Evolutionary conservation across 1,140 invertebrate genomes (phyloP), one percentile per base, ranked within the genome.

Genomic region (Neodiprion lecontei): DNA sequence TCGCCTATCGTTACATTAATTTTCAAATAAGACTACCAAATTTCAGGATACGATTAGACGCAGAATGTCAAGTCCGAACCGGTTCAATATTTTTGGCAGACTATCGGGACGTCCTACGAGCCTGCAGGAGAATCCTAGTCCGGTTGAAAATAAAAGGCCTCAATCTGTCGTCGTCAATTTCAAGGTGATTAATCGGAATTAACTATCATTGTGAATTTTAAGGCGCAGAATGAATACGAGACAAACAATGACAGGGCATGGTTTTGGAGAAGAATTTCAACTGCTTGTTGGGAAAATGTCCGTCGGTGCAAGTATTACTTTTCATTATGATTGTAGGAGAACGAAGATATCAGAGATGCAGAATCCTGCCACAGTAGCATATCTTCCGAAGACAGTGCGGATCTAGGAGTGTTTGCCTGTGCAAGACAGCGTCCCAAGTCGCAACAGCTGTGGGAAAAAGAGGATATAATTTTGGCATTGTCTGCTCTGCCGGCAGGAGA

Each of bases 401-500:
- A 81, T 21, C 81, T 79, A 9, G 48, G 74, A 9, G 72, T 61
- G 0, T n/a, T 23, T n/a, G 72, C n/a, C 1, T 84, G 79, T 70
- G 72, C 80, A 8, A 86, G 80, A 73, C 76, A 81, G 28, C 76
- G 69, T 48, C 77, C 74, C 69, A 77, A 78, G 23, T 79, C 77
- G 10, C 79, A 84, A 14, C 83, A 82, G 67, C 80, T 82, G 14
- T 88, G 87, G 86, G 75, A 78, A 72, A 79, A 79, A 48, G 81
- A 85, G 2, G 83, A 88, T 71, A 79, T 88, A 67, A 80, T 76
- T 48, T 72, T 74, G 7, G 80, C 84, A 0, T 67, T 88, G 21
- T 81, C 76, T 17, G 82, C 82, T 79, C 79, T 88, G 47, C 84
- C 87, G 70, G 85, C 81, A 0, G 87, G 87, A 1, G 82, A 87